Evolutionary conservation across 1,140 invertebrate genomes (phyloP).

Genomic region (Calephelis nemesis): DNA sequence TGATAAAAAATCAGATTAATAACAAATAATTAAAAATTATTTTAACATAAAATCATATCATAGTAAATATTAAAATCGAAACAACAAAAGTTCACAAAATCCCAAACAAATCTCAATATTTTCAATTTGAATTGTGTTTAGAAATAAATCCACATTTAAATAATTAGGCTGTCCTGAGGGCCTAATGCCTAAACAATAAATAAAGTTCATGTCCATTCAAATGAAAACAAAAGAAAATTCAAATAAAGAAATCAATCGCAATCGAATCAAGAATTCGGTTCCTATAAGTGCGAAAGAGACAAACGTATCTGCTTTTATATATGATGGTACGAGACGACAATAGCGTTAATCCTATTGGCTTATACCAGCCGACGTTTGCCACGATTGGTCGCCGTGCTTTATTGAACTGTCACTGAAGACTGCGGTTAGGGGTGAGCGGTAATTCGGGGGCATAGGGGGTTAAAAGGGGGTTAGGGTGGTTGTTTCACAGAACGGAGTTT

Average conservation of each 20-base stretch:
- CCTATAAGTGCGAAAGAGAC: slow-evolving; percentile 51
- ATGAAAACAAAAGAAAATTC: slow-evolving; percentile 70
- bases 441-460: slow-evolving; percentile 67
- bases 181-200: slow-evolving; percentile 38
- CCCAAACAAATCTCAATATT: neutral
- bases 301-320: slow-evolving; percentile 26
- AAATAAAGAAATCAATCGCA: slow-evolving; percentile 74
- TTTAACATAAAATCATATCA: no score
- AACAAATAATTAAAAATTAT: no score
- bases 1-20: no score
- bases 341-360: slow-evolving; percentile 77
- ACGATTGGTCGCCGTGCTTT: slow-evolving; percentile 74
- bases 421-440: slow-evolving; percentile 71
- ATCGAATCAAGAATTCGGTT: slow-evolving; percentile 73
- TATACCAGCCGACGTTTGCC: slow-evolving; percentile 77
- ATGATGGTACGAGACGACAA: slow-evolving; percentile 41
- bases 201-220: slow-evolving; percentile 37
- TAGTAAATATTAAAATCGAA: no score
- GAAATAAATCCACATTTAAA: neutral
- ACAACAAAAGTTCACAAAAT: neutral
- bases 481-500: slow-evolving; percentile 67
- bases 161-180: slow-evolving; percentile 21
- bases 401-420: slow-evolving; percentile 78
- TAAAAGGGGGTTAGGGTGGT: slow-evolving; percentile 42
- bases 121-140: neutral